A percentile compares a stretch with the other conserved stretches of the same genome.
Evolutionary conservation across 2,113 vertebrate genomes (phyloP).

Genomic region (Clinocottus analis): DNA sequence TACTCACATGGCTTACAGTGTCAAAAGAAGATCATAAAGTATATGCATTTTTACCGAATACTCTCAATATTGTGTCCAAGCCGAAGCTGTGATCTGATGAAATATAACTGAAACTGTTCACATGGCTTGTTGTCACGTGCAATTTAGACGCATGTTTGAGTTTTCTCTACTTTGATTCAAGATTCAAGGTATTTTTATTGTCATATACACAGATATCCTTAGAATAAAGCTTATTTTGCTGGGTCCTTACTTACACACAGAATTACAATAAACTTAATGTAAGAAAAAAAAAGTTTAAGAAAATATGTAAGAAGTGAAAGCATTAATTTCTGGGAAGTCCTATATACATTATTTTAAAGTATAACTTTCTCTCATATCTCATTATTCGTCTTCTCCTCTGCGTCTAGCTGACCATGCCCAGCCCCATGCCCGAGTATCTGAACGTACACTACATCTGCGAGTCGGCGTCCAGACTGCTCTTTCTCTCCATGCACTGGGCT

Average conservation of each 20-base stretch:
- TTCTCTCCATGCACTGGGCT: conserved; percentile 99
- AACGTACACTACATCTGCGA: conserved; percentile 99
- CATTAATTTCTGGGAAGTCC: background rate
- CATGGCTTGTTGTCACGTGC: background rate
- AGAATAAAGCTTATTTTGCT: too few relatives aligned
- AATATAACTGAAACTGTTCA: background rate
- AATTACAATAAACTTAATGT: too few relatives aligned
- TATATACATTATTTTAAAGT: background rate
- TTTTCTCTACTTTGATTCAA: background rate
- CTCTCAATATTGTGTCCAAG: too few relatives aligned
- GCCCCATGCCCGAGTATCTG: conserved; percentile 97
- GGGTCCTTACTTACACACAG: too few relatives aligned
- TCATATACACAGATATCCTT: background rate
- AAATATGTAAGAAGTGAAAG: too few relatives aligned
- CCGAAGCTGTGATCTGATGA: background rate
- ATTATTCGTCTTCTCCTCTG: conserved; percentile 37
- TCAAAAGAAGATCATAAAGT: too few relatives aligned
- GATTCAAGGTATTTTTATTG: too few relatives aligned
- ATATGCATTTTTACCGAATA: too few relatives aligned
- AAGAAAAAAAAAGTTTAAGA: too few relatives aligned
- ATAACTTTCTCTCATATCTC: background rate
- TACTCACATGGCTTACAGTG: too few relatives aligned
- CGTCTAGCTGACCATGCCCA: conserved; percentile 96
- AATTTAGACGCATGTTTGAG: background rate
- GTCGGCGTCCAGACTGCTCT: conserved; percentile 96